A percentile compares a stretch with the other conserved stretches of the same genome.
phyloP scores from a whole-genome alignment of 2,888 invertebrate genomes.

The Pandemis cinnamomeana region DNA sequence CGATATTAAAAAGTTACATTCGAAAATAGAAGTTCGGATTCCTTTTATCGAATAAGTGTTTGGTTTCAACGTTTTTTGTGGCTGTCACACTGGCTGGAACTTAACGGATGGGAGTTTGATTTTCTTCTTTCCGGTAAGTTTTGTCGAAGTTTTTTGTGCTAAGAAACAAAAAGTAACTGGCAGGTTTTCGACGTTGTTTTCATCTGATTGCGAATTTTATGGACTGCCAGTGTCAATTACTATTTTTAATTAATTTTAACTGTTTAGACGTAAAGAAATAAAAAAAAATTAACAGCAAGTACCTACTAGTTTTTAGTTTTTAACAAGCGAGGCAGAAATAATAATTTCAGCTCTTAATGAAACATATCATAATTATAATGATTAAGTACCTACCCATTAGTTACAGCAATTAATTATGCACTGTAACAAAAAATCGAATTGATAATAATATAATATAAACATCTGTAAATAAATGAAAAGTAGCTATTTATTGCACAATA shows the following conservation, averaged over 20 bases:
- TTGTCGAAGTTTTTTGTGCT: not conserved
- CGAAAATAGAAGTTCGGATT: slow-evolving; percentile 25
- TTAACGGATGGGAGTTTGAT: slow-evolving; percentile 9
- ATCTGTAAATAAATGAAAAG: too few species aligned
- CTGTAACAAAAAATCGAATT: too few species aligned
- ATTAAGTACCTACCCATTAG: not conserved
- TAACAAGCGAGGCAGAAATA: too few species aligned
- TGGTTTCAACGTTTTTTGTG: slow-evolving; percentile 6
- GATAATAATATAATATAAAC: too few species aligned
- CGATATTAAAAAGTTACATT: slow-evolving; percentile 31
- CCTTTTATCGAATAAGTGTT: slow-evolving; percentile 20
- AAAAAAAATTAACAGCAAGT: too few species aligned
- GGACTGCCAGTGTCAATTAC: not conserved
- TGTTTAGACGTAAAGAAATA: too few species aligned
- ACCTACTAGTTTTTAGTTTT: too few species aligned
- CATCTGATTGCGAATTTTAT: not conserved
- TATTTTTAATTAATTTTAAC: too few species aligned
- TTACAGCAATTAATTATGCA: not conserved
- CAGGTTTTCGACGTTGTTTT: not conserved
- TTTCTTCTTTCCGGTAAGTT: slow-evolving; percentile 26
- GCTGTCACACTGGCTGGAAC: slow-evolving; percentile 17
- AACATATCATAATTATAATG: not conserved
- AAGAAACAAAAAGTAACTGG: not conserved
- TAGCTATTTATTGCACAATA: too few species aligned
- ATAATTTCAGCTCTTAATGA: not conserved